phyloP scores from a whole-genome alignment of 2,888 invertebrate species.

The Drosophila algonquin region DNA sequence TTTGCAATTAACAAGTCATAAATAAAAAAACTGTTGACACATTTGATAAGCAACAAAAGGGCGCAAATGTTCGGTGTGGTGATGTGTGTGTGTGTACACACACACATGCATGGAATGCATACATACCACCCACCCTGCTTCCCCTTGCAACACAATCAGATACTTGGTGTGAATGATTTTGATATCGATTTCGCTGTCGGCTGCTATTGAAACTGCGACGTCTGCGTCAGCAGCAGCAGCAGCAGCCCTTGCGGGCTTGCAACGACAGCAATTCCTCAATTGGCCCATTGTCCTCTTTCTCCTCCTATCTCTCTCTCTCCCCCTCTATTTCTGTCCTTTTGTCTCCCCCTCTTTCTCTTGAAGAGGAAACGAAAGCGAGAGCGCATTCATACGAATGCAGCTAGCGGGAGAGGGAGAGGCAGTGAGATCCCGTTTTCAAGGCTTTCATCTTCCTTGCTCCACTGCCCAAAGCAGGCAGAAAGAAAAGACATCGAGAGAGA shows the following conservation, averaged over 20 bases:
- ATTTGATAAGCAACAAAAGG: constrained; percentile 62
- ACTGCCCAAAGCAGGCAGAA: no score
- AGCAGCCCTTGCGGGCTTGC: neutral
- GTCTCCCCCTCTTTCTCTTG: no score
- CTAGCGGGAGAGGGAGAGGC: no score
- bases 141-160: neutral
- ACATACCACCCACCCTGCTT: neutral
- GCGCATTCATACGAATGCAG: no score
- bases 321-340: no score
- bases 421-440: no score
- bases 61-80: constrained; percentile 8
- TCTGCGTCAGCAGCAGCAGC: neutral
- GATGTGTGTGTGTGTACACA: neutral
- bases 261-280: neutral
- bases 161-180: constrained; percentile 7
- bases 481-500: no score
- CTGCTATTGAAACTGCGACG: constrained; percentile 20
- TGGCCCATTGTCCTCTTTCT: neutral
- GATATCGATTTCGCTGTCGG: constrained; percentile 55
- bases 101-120: neutral
- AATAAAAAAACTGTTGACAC: constrained; percentile 75
- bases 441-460: no score
- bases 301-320: no score
- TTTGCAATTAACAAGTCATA: constrained; percentile 79
- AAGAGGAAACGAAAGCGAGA: no score